A percentile compares a stretch with the other conserved stretches of the same genome.
These are phyloP conservation scores for Radopholus similis DNA, from an alignment of 1,140 invertebrate species.

Conservation along the genomic window DNA sequence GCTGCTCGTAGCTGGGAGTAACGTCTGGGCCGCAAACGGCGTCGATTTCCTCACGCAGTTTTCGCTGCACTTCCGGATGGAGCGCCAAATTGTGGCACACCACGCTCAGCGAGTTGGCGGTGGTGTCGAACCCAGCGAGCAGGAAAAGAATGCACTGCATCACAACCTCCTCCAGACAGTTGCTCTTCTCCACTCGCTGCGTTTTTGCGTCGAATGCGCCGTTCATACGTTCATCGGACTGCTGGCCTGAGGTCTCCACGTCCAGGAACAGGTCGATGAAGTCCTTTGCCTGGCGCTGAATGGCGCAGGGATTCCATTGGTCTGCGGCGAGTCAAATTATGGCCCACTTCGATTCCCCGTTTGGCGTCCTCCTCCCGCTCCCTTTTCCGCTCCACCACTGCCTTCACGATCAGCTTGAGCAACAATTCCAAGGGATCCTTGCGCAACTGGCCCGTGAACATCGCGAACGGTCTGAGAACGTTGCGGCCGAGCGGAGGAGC, in stretches of 20 bases:
- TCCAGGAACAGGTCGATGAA: constrained; percentile 18
- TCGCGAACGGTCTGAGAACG: background rate
- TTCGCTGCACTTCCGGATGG: constrained; percentile 67
- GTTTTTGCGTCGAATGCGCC: background rate
- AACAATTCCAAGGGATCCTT: background rate
- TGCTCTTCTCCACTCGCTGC: background rate
- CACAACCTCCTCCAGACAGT: constrained; percentile 22
- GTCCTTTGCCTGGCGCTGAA: background rate
- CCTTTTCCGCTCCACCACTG: background rate
- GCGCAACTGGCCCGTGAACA: background rate
- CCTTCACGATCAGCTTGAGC: background rate
- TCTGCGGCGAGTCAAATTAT: background rate
- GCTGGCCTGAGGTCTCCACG: no score
- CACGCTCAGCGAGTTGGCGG: constrained; percentile 70
- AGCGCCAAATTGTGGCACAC: constrained; percentile 69
- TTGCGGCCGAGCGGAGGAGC: background rate
- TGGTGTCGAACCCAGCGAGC: constrained; percentile 70
- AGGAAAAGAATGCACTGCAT: constrained; percentile 4
- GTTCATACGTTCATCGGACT: no score
- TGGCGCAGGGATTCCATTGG: background rate
- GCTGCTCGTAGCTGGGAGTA: no score
- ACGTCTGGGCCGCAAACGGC: constrained; percentile 61
- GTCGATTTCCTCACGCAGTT: constrained; percentile 60
- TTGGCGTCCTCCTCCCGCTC: background rate
- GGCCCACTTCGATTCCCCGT: background rate